Conservation (phyloP, 2,888 invertebrate genomes). For the Dryocosmus kuriphilus region DNA sequence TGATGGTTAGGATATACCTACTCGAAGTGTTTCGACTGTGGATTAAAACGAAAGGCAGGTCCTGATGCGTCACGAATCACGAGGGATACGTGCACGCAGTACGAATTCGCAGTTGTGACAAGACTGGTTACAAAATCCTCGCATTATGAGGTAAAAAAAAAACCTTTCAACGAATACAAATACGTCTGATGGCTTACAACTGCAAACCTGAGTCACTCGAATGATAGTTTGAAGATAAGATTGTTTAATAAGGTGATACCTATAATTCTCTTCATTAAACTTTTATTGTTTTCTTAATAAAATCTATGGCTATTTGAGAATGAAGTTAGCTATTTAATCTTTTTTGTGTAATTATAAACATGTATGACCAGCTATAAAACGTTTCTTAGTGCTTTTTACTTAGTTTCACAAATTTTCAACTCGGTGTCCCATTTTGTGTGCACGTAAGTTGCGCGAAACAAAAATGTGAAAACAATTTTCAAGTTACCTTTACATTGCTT, state of each 20-base stretch:
- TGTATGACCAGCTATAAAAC: no score
- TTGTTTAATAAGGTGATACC: background rate
- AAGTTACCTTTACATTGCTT: no score
- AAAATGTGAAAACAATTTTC: no score
- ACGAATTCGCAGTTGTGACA: conserved; percentile 25
- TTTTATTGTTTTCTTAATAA: background rate
- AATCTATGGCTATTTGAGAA: background rate
- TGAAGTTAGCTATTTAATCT: background rate
- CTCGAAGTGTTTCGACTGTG: conserved; percentile 25
- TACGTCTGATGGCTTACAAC: background rate
- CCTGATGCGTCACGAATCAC: conserved; percentile 27
- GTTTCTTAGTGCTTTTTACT: no score
- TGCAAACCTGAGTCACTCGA: conserved; percentile 12
- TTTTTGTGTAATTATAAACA: no score
- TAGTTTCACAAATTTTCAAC: no score
- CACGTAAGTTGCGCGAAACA: no score
- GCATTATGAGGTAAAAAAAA: conserved; percentile 15
- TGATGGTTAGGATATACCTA: background rate
- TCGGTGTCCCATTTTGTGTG: no score
- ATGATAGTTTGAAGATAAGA: background rate
- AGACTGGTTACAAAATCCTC: conserved; percentile 31
- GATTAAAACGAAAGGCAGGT: conserved; percentile 25
- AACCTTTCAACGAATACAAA: conserved; percentile 21
- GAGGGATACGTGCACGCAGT: conserved; percentile 28
- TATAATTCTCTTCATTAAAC: no score